Evolutionary conservation across 2,113 vertebrate species (phyloP).

Genomic region (Natator depressus): DNA sequence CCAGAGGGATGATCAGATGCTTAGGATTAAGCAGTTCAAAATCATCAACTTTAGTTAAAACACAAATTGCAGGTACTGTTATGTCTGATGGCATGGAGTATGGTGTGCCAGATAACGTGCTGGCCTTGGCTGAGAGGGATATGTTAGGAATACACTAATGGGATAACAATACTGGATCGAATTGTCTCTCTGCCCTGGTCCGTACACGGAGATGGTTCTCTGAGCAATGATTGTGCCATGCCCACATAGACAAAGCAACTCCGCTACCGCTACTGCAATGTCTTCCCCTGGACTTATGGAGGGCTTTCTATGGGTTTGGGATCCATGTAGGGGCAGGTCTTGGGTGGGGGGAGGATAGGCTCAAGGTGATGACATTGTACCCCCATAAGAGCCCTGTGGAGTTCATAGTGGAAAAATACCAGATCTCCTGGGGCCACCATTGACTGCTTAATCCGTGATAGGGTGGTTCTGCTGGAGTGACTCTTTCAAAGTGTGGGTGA

Average conservation of each 20-base stretch:
- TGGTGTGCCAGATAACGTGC: neutral
- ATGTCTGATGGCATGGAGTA: neutral
- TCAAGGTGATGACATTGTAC: neutral
- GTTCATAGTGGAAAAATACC: neutral
- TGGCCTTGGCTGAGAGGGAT: neutral
- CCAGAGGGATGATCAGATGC: slow-evolving; percentile 53
- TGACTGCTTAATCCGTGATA: neutral
- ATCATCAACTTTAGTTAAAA: slow-evolving; percentile 31
- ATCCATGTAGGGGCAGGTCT: neutral
- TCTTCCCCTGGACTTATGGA: neutral
- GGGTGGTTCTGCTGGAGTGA: neutral
- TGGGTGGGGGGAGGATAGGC: too few relatives aligned
- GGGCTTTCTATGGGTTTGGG: neutral
- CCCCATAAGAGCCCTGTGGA: neutral
- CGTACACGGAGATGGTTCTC: neutral
- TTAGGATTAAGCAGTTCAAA: slow-evolving; percentile 59
- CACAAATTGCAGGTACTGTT: neutral
- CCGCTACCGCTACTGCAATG: neutral
- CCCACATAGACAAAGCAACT: neutral
- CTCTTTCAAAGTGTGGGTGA: too few relatives aligned
- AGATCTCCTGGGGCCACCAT: neutral
- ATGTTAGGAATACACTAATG: neutral
- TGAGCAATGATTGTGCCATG: neutral
- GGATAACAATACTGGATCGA: neutral
- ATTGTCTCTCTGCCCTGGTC: neutral